phyloP scores from a whole-genome alignment of 2,113 vertebrate species.

The Saccopteryx leptura region DNA sequence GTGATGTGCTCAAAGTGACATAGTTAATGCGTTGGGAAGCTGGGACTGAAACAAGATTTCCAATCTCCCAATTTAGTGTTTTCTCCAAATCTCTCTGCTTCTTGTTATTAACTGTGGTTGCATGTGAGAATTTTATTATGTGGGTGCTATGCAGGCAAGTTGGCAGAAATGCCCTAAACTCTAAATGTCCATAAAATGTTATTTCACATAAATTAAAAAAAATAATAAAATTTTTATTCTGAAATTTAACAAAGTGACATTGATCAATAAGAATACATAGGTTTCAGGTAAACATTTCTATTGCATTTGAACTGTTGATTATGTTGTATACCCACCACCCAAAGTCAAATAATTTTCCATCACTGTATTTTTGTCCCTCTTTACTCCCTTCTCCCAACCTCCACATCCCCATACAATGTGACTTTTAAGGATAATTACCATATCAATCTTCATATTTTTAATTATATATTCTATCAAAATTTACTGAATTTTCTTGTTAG shows the following conservation, averaged over 20 bases:
- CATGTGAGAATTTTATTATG: background rate
- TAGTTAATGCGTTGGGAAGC: background rate
- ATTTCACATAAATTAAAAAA: slow-evolving; percentile 48
- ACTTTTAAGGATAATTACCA: background rate
- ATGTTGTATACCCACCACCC: too few species aligned
- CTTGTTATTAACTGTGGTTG: background rate
- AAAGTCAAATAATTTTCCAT: too few species aligned
- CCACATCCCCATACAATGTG: background rate
- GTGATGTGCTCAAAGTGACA: background rate
- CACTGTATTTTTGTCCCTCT: too few species aligned
- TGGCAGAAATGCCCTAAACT: background rate
- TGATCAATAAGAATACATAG: too few species aligned
- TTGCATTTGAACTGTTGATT: too few species aligned
- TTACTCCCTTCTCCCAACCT: too few species aligned
- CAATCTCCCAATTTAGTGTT: background rate
- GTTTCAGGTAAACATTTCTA: too few species aligned
- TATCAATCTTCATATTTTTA: background rate
- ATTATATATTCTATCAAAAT: background rate
- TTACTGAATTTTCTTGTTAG: background rate
- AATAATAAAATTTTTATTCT: background rate
- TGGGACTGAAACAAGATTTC: background rate
- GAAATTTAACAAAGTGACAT: too few species aligned
- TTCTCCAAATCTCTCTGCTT: background rate
- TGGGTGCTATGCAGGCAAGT: background rate
- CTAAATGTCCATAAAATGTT: background rate